Conservation (phyloP, 2,797 vertebrate genomes). For the Simalia tracyae region DNA sequence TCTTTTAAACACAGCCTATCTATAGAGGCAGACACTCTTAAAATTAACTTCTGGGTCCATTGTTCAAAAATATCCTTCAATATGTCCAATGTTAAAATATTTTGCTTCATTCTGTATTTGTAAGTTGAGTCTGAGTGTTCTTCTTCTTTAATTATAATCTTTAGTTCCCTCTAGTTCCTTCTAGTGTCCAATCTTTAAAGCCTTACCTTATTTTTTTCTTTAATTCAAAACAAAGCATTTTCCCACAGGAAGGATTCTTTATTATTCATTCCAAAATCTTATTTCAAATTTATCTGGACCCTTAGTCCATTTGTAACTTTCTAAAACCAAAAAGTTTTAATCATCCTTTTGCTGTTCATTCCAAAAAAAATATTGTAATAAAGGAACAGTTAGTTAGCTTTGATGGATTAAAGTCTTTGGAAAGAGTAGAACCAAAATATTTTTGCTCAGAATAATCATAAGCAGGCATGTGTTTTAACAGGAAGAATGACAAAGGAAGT, state of each 20-base stretch:
- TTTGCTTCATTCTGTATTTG: background rate
- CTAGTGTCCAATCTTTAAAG: background rate
- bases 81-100: background rate
- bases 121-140: background rate
- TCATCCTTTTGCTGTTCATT: background rate
- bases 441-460: background rate
- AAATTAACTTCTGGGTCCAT: background rate
- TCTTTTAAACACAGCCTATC: background rate
- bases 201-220: background rate
- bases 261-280: too few species aligned
- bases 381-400: background rate
- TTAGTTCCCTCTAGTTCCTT: background rate
- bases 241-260: too few species aligned
- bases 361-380: background rate
- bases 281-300: too few species aligned
- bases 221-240: background rate
- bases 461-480: background rate
- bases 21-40: background rate
- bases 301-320: too few species aligned
- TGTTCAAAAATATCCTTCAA: background rate
- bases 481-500: background rate
- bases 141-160: background rate
- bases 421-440: background rate
- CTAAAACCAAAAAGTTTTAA: background rate
- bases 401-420: background rate